These are phyloP conservation scores for Pterois miles DNA, from an alignment of 2,797 vertebrate genomes.

Conservation along the genomic window DNA sequence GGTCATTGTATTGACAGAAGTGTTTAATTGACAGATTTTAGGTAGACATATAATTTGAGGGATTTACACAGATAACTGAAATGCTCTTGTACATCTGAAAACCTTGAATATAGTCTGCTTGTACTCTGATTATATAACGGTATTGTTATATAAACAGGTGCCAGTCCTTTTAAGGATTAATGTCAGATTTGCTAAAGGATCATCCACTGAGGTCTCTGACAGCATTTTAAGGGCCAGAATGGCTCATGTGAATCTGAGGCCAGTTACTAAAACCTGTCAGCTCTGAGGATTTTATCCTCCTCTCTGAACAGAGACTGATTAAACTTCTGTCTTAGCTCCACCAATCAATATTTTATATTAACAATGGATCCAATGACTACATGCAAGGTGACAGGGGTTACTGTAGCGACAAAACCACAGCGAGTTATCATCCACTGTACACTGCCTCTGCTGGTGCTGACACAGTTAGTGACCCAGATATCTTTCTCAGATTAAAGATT, in stretches of 20 bases:
- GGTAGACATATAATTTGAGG: neutral
- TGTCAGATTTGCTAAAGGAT: slow-evolving; percentile 19
- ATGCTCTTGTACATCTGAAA: neutral
- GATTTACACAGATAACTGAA: neutral
- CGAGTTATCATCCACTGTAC: neutral
- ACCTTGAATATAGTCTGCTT: neutral
- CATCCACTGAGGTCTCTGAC: neutral
- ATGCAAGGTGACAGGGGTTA: neutral
- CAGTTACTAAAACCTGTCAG: neutral
- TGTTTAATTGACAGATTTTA: neutral
- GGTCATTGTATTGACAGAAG: neutral
- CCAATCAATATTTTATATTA: slow-evolving; percentile 7
- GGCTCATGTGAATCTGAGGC: neutral
- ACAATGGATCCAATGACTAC: neutral
- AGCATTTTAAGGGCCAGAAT: neutral
- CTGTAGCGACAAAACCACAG: neutral
- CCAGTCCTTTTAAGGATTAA: neutral
- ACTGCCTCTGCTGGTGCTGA: neutral
- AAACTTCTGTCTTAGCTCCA: neutral
- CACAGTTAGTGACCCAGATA: neutral
- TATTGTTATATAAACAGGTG: slow-evolving; percentile 11
- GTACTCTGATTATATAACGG: neutral
- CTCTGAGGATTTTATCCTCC: neutral
- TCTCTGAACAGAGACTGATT: neutral
- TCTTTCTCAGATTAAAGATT: too few species aligned